Percentiles rank a stretch among this genome's conserved stretches.
phyloP scores from a whole-genome alignment of 2,113 vertebrate genomes.

The Euleptes europaea region DNA sequence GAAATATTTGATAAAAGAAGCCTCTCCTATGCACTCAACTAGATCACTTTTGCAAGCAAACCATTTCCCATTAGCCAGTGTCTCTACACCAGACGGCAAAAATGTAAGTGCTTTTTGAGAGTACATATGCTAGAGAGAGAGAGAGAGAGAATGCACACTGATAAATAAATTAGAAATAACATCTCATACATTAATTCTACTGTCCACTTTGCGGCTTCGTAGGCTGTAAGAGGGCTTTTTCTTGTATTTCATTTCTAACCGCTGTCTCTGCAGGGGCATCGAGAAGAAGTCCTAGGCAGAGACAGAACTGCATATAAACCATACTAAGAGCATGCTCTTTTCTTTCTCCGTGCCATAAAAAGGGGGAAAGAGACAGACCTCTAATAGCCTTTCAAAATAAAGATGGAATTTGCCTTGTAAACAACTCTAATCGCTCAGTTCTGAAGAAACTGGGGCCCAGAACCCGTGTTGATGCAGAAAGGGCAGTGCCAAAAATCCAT shows the following conservation, averaged over 20 bases:
- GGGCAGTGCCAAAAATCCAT: constrained; percentile 38
- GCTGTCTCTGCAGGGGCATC: constrained; percentile 44
- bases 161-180: constrained; percentile 65
- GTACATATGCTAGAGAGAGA: constrained; percentile 42
- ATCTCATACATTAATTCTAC: constrained; percentile 67
- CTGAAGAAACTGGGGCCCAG: constrained; percentile 29
- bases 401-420: constrained; percentile 47
- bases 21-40: constrained; percentile 58
- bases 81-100: constrained; percentile 43
- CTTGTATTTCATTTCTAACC: constrained; percentile 63
- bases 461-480: constrained; percentile 5
- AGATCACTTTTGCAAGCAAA: constrained; percentile 59
- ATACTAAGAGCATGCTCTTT: constrained; percentile 21
- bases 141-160: neutral
- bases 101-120: constrained; percentile 58
- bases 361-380: neutral
- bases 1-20: constrained; percentile 70
- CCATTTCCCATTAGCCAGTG: constrained; percentile 64
- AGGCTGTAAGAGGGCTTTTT: constrained; percentile 63
- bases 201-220: constrained; percentile 64
- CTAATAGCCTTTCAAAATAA: constrained; percentile 52
- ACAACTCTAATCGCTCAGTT: constrained; percentile 45
- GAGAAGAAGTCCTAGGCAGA: constrained; percentile 36
- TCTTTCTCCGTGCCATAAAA: constrained; percentile 23
- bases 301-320: constrained; percentile 42